phyloP scores from a whole-genome alignment of 2,888 invertebrate genomes.

The Caenorhabditis sp. region DNA sequence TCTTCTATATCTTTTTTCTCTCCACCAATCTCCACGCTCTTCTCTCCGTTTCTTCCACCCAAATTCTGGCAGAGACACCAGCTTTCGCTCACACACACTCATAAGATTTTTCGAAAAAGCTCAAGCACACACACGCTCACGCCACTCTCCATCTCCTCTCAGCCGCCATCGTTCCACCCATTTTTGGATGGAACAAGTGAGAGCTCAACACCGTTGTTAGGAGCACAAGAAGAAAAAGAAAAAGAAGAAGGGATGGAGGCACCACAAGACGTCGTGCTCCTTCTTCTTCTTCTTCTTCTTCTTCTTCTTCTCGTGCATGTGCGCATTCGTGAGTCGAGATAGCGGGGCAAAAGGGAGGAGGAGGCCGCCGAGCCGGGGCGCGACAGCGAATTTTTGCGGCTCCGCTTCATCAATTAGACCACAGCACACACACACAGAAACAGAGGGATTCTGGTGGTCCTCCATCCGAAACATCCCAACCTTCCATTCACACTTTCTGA shows the following conservation, averaged over 20 bases:
- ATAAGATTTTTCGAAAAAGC: conserved; percentile 24
- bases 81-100: conserved; percentile 4
- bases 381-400: conserved; percentile 21
- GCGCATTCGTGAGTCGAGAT: conserved; percentile 30
- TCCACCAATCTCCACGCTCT: conserved; percentile 19
- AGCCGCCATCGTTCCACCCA: conserved; percentile 1
- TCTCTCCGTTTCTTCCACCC: conserved; percentile 6
- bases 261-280: conserved; percentile 19
- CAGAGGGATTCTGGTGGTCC: conserved; percentile 2
- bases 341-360: conserved; percentile 8
- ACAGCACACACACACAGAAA: conserved; percentile 4
- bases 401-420: conserved; percentile 43
- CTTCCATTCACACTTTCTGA: no score
- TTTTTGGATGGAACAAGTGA: conserved; percentile 26
- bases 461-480: no score
- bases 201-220: conserved; percentile 20
- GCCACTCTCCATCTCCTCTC: not conserved
- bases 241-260: not conserved
- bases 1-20: conserved; percentile 24
- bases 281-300: conserved; percentile 18
- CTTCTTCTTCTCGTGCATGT: conserved; percentile 18
- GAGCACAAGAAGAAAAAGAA: conserved; percentile 7
- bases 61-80: conserved; percentile 14
- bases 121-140: conserved; percentile 12
- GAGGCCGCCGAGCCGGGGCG: conserved; percentile 2